Conservation (phyloP, 1,140 invertebrate genomes). For the Neocloeon triangulifer region DNA sequence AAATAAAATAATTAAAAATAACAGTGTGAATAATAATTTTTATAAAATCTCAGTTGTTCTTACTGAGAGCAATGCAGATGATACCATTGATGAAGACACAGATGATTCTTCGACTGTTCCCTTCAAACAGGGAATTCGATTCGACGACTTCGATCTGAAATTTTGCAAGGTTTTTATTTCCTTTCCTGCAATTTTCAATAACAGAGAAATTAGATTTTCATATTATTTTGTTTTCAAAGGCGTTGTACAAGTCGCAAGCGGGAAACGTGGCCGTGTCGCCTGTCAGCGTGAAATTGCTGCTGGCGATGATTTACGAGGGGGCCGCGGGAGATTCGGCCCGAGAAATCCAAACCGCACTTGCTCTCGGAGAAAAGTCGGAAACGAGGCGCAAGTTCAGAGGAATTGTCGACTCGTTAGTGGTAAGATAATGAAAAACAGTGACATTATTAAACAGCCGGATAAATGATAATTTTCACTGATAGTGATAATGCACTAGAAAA, state of each 20-base stretch:
- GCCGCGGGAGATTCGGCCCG: constrained; percentile 33
- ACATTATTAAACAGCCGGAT: too few species aligned
- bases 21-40: too few species aligned
- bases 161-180: constrained; percentile 22
- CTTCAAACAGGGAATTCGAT: constrained; percentile 11
- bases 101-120: too few species aligned
- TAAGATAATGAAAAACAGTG: constrained; percentile 9
- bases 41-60: too few species aligned
- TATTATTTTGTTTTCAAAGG: constrained; percentile 12
- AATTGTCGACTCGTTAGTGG: constrained; percentile 24
- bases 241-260: constrained; percentile 14
- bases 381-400: constrained; percentile 19
- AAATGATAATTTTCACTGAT: too few species aligned
- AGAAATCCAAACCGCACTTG: constrained; percentile 29
- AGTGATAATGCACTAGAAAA: too few species aligned
- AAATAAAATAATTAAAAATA: too few species aligned
- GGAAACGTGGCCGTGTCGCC: constrained; percentile 56
- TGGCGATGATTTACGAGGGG: constrained; percentile 48
- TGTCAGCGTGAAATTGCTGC: constrained; percentile 46
- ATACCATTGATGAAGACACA: too few species aligned
- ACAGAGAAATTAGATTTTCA: constrained; percentile 5
- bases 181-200: constrained; percentile 5
- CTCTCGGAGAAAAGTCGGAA: constrained; percentile 21
- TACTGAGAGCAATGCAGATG: too few species aligned
- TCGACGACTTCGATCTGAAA: constrained; percentile 31